These are phyloP conservation scores for Bombus polaris DNA, from an alignment of 1,140 invertebrate species.

Conservation along the genomic window DNA sequence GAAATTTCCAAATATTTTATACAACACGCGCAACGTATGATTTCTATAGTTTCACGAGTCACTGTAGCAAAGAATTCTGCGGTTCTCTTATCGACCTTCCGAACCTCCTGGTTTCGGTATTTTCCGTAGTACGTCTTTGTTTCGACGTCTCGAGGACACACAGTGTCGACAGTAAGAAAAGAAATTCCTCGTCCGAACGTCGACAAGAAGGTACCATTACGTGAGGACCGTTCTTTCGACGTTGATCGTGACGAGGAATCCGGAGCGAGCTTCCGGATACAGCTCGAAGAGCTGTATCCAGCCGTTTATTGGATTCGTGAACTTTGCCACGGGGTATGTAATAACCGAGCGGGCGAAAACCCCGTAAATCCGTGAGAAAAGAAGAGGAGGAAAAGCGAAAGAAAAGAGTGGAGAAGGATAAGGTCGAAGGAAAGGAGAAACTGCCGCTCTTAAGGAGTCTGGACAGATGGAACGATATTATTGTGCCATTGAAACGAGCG, in stretches of 20 bases:
- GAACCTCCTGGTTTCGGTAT: neutral
- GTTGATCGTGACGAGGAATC: conserved; percentile 59
- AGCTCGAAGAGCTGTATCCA: conserved; percentile 35
- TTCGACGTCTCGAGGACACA: neutral
- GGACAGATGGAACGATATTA: conserved; percentile 53
- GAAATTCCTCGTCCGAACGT: conserved; percentile 22
- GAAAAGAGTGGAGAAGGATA: neutral
- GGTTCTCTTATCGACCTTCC: neutral
- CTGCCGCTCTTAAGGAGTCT: conserved; percentile 42
- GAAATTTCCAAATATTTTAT: neutral
- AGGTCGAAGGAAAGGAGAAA: neutral
- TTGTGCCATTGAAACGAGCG: conserved; percentile 52
- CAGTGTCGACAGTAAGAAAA: neutral
- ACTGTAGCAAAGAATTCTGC: neutral
- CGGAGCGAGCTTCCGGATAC: conserved; percentile 57
- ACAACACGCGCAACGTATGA: neutral
- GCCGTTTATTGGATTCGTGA: conserved; percentile 60
- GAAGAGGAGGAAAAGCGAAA: neutral
- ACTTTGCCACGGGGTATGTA: conserved; percentile 59
- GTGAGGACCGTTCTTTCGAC: conserved; percentile 32
- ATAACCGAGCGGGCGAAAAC: conserved; percentile 40
- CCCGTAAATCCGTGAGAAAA: conserved; percentile 47
- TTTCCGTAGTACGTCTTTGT: conserved; percentile 1
- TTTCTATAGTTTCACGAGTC: neutral
- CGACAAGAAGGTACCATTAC: conserved; percentile 44